Base-by-base conservation (phyloP, 2,113 vertebrate species). In the Synchiropus splendidus region DNA sequence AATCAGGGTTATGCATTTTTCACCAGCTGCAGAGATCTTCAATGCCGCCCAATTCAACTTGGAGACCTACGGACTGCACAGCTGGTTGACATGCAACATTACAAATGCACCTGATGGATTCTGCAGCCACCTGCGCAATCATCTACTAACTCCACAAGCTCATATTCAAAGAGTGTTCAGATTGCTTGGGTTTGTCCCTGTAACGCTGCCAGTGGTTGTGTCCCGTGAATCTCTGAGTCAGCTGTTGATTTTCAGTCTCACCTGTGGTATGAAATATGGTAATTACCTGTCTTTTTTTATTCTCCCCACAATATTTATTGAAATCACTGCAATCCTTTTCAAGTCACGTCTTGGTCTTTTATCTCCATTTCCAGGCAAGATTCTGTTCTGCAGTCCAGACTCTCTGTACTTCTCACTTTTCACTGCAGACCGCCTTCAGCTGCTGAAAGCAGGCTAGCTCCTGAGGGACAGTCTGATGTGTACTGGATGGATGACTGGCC, bases 391-490 rank as follows among this genome's bases (percentile, higher is more conserved):
- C 62, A 57, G 48, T 50, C 46, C 55, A 39, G 48, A 46, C 52
- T 54, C 38, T 47, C 43, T 58, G 44, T 27, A 27, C 61, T 61
- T 68, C 62, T 47, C 58, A 37, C 54, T 66, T 44, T 45, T 9
- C 49, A 48, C 52, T 49, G 58, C 53, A 57, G 54, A 62, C 58
- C 56, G 63, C 70, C 72, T 71, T 50, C 16, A 70, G 66, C 61
- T 54, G 62, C 54, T 2, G 62, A 79, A 84, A 81, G 58, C 73
- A 77, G 79, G 72, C 64, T 72, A 73, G 70, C 63, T 83, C 80
- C 70, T 79, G 54, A 17, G 79, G 70, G 77, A 72, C 37, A 1
- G 42, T 51, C 42, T 53, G 55, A 50, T 71, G 58, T 57, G 70
- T 51, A 34, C 61, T 58, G 69, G 61, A 72, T 51, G 64, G 67